A percentile compares a stretch with the other conserved stretches of the same genome.
Evolutionary conservation across 2,113 vertebrate species (phyloP).

Genomic region (Phrynosoma platyrhinos): DNA sequence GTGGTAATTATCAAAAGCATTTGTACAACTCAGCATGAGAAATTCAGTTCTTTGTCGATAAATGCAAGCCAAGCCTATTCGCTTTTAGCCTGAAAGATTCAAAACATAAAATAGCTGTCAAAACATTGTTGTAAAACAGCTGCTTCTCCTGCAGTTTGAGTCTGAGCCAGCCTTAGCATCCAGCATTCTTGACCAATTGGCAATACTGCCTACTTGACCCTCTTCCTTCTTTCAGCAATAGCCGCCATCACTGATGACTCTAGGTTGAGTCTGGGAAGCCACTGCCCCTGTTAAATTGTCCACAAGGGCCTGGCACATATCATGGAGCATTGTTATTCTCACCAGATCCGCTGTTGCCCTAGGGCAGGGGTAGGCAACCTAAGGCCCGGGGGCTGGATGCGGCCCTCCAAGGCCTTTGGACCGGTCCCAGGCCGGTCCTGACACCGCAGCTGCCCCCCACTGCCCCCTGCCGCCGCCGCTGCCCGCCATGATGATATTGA

Average conservation of each 20-base stretch:
- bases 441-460: no score
- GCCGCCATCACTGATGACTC: background rate
- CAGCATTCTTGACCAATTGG: background rate
- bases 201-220: background rate
- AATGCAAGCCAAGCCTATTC: background rate
- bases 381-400: no score
- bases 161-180: background rate
- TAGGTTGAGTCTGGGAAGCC: background rate
- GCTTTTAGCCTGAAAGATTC: background rate
- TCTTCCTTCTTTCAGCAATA: background rate
- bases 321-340: background rate
- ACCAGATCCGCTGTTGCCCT: no score
- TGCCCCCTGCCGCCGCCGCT: no score
- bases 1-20: conserved; percentile 9
- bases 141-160: background rate
- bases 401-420: no score
- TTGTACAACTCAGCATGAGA: conserved; percentile 32
- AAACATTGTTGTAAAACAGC: background rate
- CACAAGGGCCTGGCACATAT: background rate
- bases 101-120: background rate
- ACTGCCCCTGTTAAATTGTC: background rate
- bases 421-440: no score
- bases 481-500: no score
- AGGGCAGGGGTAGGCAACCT: no score
- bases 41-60: background rate